These are phyloP conservation scores for Lasioglossum albipes DNA, from an alignment of 1,140 invertebrate species.

Conservation along the genomic window DNA sequence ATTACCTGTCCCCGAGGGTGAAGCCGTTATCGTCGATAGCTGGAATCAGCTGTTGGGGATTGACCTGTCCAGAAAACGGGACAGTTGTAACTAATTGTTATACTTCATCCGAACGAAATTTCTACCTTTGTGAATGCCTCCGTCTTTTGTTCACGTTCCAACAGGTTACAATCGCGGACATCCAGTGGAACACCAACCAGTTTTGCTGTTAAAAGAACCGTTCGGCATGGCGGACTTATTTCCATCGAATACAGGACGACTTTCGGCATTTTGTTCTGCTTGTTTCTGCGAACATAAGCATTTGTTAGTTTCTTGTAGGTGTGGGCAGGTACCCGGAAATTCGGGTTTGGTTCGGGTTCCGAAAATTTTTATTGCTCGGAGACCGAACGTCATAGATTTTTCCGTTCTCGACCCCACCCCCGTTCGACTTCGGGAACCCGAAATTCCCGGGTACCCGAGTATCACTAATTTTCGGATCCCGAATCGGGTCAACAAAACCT, in stretches of 20 bases:
- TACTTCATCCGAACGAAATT: too few species aligned
- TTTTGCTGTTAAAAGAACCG: slow-evolving; percentile 85
- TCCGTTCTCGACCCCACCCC: too few species aligned
- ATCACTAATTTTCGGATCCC: too few species aligned
- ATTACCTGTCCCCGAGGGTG: slow-evolving; percentile 83
- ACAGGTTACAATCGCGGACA: slow-evolving; percentile 83
- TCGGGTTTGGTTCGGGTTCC: too few species aligned
- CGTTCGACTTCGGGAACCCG: too few species aligned
- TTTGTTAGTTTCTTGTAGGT: too few species aligned
- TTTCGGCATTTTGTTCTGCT: slow-evolving; percentile 7
- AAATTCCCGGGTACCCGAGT: too few species aligned
- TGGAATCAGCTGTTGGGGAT: slow-evolving; percentile 87
- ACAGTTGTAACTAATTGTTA: not conserved
- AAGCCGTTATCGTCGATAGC: slow-evolving; percentile 85
- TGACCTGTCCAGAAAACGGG: slow-evolving; percentile 79
- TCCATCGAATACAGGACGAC: slow-evolving; percentile 43
- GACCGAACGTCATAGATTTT: too few species aligned
- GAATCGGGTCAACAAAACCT: too few species aligned
- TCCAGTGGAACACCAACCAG: slow-evolving; percentile 87
- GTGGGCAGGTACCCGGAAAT: too few species aligned
- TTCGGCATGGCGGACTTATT: slow-evolving; percentile 85
- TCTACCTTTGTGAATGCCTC: slow-evolving; percentile 88
- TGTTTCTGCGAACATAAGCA: not conserved
- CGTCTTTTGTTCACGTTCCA: slow-evolving; percentile 84
- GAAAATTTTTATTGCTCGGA: too few species aligned